These are phyloP conservation scores for Zaprionus kolodkinae DNA, from an alignment of 1,140 invertebrate genomes.

Conservation along the genomic window DNA sequence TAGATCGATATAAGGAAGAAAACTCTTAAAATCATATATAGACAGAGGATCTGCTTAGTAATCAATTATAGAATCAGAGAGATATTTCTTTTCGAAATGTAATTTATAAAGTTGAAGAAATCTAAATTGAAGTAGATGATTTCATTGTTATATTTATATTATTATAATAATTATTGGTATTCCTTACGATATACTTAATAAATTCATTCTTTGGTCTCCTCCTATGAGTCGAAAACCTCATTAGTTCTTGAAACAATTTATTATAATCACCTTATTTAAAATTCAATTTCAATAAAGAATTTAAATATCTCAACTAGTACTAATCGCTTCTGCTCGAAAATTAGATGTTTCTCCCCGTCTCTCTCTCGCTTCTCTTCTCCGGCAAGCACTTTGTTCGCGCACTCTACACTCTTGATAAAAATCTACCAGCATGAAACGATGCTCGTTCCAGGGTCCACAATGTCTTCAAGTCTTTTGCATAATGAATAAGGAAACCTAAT, in stretches of 20 bases:
- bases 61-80: no score
- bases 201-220: neutral
- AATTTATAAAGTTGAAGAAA: no score
- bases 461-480: constrained; percentile 36
- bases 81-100: no score
- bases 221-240: neutral
- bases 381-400: constrained; percentile 18
- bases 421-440: constrained; percentile 31
- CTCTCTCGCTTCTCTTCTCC: neutral
- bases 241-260: neutral
- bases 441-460: constrained; percentile 9
- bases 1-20: no score
- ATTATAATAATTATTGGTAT: no score
- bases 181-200: no score
- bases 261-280: constrained; percentile 1
- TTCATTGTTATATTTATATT: no score
- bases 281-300: constrained; percentile 10
- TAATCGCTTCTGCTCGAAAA: constrained; percentile 4
- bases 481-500: constrained; percentile 41
- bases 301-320: neutral
- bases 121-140: no score
- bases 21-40: no score
- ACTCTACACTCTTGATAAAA: constrained; percentile 18
- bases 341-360: neutral
- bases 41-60: no score